These are phyloP conservation scores for Antigone vipio DNA, from an alignment of 2,113 vertebrate genomes.

Conservation along the genomic window DNA sequence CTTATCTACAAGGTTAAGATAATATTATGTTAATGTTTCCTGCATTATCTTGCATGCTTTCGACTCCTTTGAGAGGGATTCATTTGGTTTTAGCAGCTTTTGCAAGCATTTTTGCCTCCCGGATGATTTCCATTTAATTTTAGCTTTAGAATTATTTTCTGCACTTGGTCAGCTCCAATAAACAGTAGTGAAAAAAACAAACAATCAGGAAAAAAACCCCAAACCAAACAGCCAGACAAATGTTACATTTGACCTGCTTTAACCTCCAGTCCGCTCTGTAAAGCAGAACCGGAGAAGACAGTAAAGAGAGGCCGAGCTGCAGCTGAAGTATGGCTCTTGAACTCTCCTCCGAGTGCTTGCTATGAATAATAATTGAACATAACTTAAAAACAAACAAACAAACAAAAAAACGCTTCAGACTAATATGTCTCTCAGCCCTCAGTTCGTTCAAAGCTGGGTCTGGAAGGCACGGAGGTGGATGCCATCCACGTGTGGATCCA, in stretches of 20 bases:
- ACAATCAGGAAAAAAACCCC: not conserved
- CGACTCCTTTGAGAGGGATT: slow-evolving; percentile 31
- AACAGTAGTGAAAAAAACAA: not conserved
- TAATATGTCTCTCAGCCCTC: not conserved
- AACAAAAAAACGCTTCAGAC: not conserved
- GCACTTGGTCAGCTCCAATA: not conserved
- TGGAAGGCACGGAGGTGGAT: accelerated
- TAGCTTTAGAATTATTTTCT: not conserved
- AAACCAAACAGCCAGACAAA: not conserved
- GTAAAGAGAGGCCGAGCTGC: not conserved
- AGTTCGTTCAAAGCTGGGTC: not conserved
- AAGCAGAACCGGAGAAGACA: not conserved
- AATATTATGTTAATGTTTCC: slow-evolving; percentile 69
- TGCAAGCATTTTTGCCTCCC: slow-evolving; percentile 3
- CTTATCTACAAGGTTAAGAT: slow-evolving; percentile 71
- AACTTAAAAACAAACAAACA: slow-evolving; percentile 9
- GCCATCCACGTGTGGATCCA: accelerated
- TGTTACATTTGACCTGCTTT: slow-evolving; percentile 10
- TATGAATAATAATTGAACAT: not conserved
- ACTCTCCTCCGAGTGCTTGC: not conserved
- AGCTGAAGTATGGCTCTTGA: slow-evolving; percentile 19
- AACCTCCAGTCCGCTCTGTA: not conserved
- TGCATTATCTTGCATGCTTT: slow-evolving; percentile 50
- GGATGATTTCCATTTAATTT: not conserved
- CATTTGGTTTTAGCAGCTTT: slow-evolving; percentile 47